A percentile compares a stretch with the other conserved stretches of the same genome.
phyloP scores from a whole-genome alignment of 1,140 invertebrate genomes.

The Drosophila takahashii region DNA sequence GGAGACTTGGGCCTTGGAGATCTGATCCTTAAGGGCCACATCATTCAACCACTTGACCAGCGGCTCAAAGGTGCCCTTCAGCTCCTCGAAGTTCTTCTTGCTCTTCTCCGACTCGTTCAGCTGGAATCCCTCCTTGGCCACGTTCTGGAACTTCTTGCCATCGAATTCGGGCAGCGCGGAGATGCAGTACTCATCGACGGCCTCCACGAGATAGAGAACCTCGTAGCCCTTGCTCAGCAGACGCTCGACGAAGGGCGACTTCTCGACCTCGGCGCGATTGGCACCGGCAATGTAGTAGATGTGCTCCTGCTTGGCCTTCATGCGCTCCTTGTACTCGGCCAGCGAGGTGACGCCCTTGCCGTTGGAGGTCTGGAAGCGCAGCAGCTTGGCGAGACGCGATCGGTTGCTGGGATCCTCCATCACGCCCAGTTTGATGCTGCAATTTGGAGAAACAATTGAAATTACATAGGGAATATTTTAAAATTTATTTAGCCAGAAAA shows the following conservation, averaged over 20 bases:
- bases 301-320: conserved; percentile 98
- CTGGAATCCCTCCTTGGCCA: conserved; percentile 98
- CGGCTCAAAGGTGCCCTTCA: conserved; percentile 94
- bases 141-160: conserved; percentile 99
- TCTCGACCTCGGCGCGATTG: conserved; percentile 93
- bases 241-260: conserved; percentile 98
- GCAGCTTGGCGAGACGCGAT: conserved; percentile 96
- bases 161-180: conserved; percentile 99
- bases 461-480: neutral
- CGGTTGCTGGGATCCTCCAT: conserved; percentile 99
- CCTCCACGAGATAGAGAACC: conserved; percentile 97
- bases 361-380: conserved; percentile 95
- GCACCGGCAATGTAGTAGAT: conserved; percentile 99
- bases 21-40: conserved; percentile 93
- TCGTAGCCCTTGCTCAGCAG: conserved; percentile 97
- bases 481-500: too few species aligned
- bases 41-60: conserved; percentile 96
- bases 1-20: conserved; percentile 94
- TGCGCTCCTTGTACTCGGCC: conserved; percentile 96
- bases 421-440: conserved; percentile 96
- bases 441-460: neutral
- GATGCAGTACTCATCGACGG: conserved; percentile 99
- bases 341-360: conserved; percentile 90
- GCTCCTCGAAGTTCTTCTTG: conserved; percentile 92
- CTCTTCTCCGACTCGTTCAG: conserved; percentile 93